phyloP scores from a whole-genome alignment of 2,113 vertebrate genomes.

The Ia io region DNA sequence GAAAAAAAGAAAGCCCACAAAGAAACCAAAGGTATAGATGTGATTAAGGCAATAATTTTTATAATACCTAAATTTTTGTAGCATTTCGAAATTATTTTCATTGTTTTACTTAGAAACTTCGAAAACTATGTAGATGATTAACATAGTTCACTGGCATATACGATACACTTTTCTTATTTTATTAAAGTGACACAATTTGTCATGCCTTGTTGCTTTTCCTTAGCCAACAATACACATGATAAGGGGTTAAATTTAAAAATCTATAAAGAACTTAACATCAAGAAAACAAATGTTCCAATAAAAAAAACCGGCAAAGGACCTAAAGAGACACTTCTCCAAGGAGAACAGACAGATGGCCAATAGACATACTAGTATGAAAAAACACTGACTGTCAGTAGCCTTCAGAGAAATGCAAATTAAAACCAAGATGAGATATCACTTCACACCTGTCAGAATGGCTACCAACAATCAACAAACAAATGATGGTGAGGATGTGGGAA shows the following conservation, averaged over 20 bases:
- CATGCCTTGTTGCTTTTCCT: not conserved
- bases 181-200: not conserved
- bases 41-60: not conserved
- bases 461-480: not conserved
- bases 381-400: not conserved
- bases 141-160: not conserved
- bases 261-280: not conserved
- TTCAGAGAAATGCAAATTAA: not conserved
- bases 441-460: not conserved
- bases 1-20: not conserved
- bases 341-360: not conserved
- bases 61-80: not conserved
- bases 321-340: not conserved
- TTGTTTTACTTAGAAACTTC: not conserved
- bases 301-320: not conserved
- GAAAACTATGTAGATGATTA: not conserved
- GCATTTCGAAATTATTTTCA: not conserved
- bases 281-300: not conserved
- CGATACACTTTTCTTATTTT: not conserved
- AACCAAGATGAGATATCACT: not conserved
- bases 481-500: not conserved
- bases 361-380: not conserved
- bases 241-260: not conserved
- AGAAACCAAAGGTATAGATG: not conserved
- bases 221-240: not conserved